Percentiles rank a stretch among this genome's conserved stretches.
Evolutionary conservation across 2,113 vertebrate genomes (phyloP).

Genomic region (Romanogobio albipinnatus): DNA sequence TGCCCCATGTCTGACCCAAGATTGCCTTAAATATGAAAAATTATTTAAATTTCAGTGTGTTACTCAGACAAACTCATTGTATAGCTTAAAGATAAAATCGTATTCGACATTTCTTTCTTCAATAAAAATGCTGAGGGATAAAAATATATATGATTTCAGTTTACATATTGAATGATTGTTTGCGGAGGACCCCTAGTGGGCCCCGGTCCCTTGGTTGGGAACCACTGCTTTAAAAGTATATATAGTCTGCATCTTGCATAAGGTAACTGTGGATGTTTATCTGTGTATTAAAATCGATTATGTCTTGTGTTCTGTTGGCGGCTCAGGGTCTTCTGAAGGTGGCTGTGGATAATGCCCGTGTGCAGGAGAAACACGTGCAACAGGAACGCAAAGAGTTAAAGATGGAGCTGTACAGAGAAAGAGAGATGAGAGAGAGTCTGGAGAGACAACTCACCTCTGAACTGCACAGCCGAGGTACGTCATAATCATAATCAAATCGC

Average conservation of each 20-base stretch:
- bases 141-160: not conserved
- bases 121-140: not conserved
- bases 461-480: slow-evolving; percentile 87
- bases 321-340: slow-evolving; percentile 89
- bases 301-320: slow-evolving; percentile 45
- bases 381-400: slow-evolving; percentile 89
- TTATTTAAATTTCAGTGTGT: not conserved
- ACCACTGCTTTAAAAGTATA: not conserved
- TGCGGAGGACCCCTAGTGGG: not conserved
- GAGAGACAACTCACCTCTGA: slow-evolving; percentile 89
- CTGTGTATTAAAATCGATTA: slow-evolving; percentile 29
- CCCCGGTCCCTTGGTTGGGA: not conserved
- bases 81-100: not conserved
- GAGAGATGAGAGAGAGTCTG: slow-evolving; percentile 85
- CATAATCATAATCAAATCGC: not conserved
- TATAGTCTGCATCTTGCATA: not conserved
- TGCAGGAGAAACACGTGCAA: slow-evolving; percentile 89
- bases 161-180: not conserved
- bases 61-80: not conserved
- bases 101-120: not conserved
- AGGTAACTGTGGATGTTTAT: not conserved
- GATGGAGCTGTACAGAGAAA: slow-evolving; percentile 87
- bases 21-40: no score
- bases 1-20: no score
- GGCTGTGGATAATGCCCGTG: slow-evolving; percentile 87